Evolutionary conservation across 2,113 vertebrate genomes (phyloP), one percentile per base, ranked within the genome.

Genomic region (Athene noctua): DNA sequence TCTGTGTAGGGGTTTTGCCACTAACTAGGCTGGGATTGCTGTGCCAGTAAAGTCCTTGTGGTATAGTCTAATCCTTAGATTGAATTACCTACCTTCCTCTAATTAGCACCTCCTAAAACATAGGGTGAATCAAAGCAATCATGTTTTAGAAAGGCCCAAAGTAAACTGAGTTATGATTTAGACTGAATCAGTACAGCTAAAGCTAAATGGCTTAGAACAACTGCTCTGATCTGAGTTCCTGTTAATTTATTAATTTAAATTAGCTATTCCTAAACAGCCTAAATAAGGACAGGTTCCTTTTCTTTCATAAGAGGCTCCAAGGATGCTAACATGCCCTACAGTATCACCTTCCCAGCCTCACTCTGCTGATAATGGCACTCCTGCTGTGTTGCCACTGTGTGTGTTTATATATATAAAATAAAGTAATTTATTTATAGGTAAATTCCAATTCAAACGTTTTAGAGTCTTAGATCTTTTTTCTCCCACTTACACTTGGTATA

Each of bases 81-180:
- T 73, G 68, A 91, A 86, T 87, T 62, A 87, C 91, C 78, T 77
- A 20, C 92, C 86, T 81, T 44, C 84, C 86, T 82, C 94, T 94
- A 91, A 95, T 89, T 82, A 95, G 70, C 91, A 72, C 73, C 89
- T 95, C 86, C 84, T 59, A 8, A 92, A 93, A 85, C 17, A 57
- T 2, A 70, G 54, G 77, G 38, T 21, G 61, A 91, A 87, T 26
- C 78, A 77, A 91, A 94, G 84, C 86, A 77, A 66, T 30, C 70
- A 2, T 2, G n/a, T 42, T 29, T 86, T 36, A 44, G 59, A 61
- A 54, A 9, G 44, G 94, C 90, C 92, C 27, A 32, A 84, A 82
- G 79, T 95, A 65, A 97, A 52, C 58, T 1, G 36, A 79, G 83
- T 12, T 73, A 13, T 13, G 74, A 32, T 61, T 87, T 54, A n/a